Evolutionary conservation across 1,140 invertebrate genomes (phyloP).

Genomic region (Macrosteles quadrilineatus): DNA sequence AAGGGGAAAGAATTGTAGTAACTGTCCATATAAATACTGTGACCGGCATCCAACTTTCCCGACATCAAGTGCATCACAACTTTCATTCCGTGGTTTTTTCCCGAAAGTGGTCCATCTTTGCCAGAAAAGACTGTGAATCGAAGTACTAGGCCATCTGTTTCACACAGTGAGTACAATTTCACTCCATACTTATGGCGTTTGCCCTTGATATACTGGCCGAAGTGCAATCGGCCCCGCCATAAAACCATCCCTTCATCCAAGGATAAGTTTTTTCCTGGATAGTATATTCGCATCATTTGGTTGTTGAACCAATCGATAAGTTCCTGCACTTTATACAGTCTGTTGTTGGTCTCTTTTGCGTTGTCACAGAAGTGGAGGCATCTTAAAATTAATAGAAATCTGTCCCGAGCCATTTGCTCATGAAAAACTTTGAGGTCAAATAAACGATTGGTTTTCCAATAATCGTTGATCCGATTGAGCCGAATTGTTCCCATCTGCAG

Average conservation of each 20-base stretch:
- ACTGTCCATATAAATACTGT: background rate
- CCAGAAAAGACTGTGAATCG: background rate
- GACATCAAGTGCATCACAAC: background rate
- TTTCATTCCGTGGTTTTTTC: background rate
- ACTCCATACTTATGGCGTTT: too few relatives aligned
- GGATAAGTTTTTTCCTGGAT: background rate
- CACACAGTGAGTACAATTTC: background rate
- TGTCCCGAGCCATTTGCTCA: background rate
- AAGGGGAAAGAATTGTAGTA: background rate
- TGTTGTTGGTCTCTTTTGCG: background rate
- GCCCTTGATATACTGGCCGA: background rate
- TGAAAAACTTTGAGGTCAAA: background rate
- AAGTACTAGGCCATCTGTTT: background rate
- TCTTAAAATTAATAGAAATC: background rate
- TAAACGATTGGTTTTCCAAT: background rate
- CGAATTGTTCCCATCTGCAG: too few relatives aligned
- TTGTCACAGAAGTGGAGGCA: background rate
- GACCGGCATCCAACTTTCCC: background rate
- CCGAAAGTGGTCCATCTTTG: background rate
- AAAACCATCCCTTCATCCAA: background rate
- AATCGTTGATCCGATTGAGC: background rate
- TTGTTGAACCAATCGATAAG: background rate
- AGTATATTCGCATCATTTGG: background rate
- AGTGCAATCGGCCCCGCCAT: background rate
- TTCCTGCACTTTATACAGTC: background rate